Base-by-base conservation (phyloP, 2,113 vertebrate genomes). In the Amphiprion ocellaris region DNA sequence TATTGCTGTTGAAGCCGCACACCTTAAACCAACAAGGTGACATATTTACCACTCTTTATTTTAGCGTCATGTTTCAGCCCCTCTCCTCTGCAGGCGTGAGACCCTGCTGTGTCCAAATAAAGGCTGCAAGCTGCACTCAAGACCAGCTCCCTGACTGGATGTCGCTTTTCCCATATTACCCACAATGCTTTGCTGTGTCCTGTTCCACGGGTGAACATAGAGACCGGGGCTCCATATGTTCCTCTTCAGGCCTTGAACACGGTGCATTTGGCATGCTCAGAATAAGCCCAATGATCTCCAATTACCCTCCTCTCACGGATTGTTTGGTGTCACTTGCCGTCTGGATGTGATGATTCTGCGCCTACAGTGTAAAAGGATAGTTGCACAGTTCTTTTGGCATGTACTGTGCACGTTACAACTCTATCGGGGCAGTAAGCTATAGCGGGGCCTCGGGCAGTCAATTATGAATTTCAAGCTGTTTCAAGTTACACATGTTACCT, bases 221-320 rank as follows among this genome's bases (percentile, higher is more conserved):
- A 79, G 72, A 74, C 81, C 15, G 49, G 69, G 64, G 72, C 65
- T 83, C 72, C 78, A 77, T 82, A 84, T 87, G 85, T 82, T 68
- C 79, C 74, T 83, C 49, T 63, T 76, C 69, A 58, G 83, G 44
- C 62, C 85, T 79, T 37, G 21, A 69, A 65, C 81, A 58, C 23
- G 64, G 66, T 92, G 79, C 80, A 78, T 85, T 84, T 46, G 61
- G 75, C 89, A 87, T 84, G 89, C 86, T 93, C 89, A 92, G 92
- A 94, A 94, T 94, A 94, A 93, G 90, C 90, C 78, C 39, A 82
- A 77, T 87, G 84, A 69, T 80, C 90, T 94, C 94, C 84, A 93
- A 93, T 96, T 95, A 93, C 92, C 90, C 87, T 88, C 90, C 90
- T 86, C 92, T 87, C 93, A 92, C 53, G 85, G 92, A 95, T 95